Evolutionary conservation across 2,797 vertebrate genomes (phyloP).

Genomic region (Caiman crocodilus): DNA sequence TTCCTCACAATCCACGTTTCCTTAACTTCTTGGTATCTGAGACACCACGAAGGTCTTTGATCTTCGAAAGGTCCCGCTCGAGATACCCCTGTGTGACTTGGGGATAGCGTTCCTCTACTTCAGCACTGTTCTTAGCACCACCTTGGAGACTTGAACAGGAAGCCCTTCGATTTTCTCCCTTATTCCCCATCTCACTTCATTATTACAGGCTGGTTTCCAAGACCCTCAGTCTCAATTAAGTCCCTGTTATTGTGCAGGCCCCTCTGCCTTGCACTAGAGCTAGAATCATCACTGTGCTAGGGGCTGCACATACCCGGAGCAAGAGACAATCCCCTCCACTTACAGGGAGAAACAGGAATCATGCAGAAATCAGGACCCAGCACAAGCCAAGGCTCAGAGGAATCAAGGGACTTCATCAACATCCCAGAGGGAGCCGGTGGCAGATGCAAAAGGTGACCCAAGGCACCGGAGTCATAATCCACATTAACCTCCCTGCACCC

Average conservation of each 20-base stretch:
- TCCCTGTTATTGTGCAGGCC: background rate
- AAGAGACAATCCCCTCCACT: background rate
- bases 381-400: background rate
- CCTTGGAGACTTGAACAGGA: constrained; percentile 32
- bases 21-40: constrained; percentile 16
- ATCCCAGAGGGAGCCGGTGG: background rate
- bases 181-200: background rate
- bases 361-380: rapidly evolving
- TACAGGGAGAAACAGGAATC: background rate
- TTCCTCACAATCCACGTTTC: constrained; percentile 2
- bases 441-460: background rate
- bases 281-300: rapidly evolving
- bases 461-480: rapidly evolving
- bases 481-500: background rate
- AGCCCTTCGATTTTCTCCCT: background rate
- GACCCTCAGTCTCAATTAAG: background rate
- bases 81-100: constrained; percentile 22
- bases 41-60: background rate
- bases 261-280: background rate
- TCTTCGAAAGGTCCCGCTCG: constrained; percentile 48
- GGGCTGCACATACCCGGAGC: background rate
- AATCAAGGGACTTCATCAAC: background rate
- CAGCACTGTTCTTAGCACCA: background rate
- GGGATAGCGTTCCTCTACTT: background rate
- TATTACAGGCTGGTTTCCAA: background rate